Conservation (phyloP, 2,888 invertebrate genomes). For the Rhynchonema sp. region DNA sequence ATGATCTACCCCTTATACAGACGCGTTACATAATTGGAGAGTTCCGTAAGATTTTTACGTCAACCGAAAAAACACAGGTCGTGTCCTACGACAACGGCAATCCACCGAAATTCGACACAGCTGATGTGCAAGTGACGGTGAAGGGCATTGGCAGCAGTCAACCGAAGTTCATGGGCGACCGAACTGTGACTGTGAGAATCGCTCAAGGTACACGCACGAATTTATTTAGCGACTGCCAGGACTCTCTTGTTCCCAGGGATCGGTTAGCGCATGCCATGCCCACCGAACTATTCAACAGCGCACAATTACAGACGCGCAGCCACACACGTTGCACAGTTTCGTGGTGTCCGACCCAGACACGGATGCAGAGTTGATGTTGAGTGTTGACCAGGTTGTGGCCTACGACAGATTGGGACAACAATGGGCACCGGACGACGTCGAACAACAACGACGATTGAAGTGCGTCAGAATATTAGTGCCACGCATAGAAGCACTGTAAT, state of each 20-base stretch:
- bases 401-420: neutral
- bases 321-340: neutral
- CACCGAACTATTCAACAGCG: too few species aligned
- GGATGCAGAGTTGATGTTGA: neutral
- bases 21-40: too few species aligned
- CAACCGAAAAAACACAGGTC: neutral
- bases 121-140: neutral
- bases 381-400: neutral
- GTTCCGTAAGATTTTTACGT: too few species aligned
- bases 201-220: too few species aligned
- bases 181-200: neutral
- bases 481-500: too few species aligned
- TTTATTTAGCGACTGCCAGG: too few species aligned
- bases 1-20: too few species aligned
- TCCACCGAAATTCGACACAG: neutral
- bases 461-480: too few species aligned
- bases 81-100: neutral
- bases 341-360: neutral
- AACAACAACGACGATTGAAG: neutral
- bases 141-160: neutral
- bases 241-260: too few species aligned
- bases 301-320: neutral
- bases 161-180: neutral
- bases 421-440: neutral
- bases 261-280: too few species aligned